Conservation (phyloP, 2,113 vertebrate species). For the Galeopterus variegatus region DNA sequence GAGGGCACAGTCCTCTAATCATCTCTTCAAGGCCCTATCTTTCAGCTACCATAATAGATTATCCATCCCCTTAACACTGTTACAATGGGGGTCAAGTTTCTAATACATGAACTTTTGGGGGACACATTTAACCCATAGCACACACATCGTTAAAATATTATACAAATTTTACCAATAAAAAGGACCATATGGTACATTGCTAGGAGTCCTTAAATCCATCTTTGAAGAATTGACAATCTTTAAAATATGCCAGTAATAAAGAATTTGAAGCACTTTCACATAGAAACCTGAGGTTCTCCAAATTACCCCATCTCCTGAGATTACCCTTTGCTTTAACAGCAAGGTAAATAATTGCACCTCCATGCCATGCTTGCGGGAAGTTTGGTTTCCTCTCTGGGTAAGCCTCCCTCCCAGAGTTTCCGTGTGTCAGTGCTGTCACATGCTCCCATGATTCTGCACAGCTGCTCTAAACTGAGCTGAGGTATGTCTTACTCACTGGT, state of each 20-base stretch:
- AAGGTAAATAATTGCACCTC: neutral
- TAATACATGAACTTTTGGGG: no score
- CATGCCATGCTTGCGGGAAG: neutral
- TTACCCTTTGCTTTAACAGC: neutral
- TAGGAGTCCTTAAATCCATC: neutral
- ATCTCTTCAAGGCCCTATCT: no score
- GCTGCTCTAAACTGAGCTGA: neutral
- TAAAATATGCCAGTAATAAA: neutral
- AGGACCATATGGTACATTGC: fast-evolving
- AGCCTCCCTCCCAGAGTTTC: neutral
- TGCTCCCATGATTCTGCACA: neutral
- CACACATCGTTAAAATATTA: neutral
- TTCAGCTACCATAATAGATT: no score
- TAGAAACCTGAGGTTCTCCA: neutral
- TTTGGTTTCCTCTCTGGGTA: neutral
- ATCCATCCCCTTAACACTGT: no score
- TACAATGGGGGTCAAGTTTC: no score
- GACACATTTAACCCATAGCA: no score
- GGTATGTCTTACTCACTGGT: neutral
- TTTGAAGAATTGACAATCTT: neutral
- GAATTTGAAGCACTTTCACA: neutral
- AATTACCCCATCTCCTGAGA: neutral
- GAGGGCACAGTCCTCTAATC: no score
- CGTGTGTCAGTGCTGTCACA: fast-evolving
- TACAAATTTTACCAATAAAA: neutral